Evolutionary conservation across 2,888 invertebrate species (phyloP).

Genomic region (Macroteleia sp.): DNA sequence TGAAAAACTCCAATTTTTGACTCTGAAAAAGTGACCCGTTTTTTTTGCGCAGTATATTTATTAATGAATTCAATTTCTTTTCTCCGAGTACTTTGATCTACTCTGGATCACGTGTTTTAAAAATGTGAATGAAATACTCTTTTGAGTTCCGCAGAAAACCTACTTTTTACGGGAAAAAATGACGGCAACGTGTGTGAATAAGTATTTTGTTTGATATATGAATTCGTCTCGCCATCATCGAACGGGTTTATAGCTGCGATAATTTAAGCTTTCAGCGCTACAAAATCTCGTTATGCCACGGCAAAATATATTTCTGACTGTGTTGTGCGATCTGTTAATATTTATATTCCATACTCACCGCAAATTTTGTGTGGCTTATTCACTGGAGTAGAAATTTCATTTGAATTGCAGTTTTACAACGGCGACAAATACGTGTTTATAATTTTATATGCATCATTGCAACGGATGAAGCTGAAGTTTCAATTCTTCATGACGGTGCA

Average conservation of each 20-base stretch:
- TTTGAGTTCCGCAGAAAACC: too few species aligned
- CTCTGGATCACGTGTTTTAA: too few species aligned
- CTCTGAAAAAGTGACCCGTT: too few species aligned
- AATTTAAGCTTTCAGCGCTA: slow-evolving; percentile 53
- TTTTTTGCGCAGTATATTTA: too few species aligned
- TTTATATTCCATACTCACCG: slow-evolving; percentile 55
- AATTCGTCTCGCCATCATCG: slow-evolving; percentile 40
- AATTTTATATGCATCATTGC: slow-evolving; percentile 29
- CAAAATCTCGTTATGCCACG: slow-evolving; percentile 51
- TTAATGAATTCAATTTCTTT: too few species aligned
- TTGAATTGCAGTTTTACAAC: slow-evolving; percentile 42
- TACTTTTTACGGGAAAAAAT: too few species aligned
- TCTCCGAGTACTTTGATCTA: too few species aligned
- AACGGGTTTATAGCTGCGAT: slow-evolving; percentile 42
- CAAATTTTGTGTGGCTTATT: slow-evolving; percentile 48
- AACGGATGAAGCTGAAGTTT: too few species aligned
- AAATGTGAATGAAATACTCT: too few species aligned
- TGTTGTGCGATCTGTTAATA: slow-evolving; percentile 48
- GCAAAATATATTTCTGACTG: slow-evolving; percentile 49
- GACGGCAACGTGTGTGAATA: too few species aligned
- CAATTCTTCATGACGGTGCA: too few species aligned
- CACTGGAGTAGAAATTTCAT: slow-evolving; percentile 32
- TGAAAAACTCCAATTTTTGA: too few species aligned
- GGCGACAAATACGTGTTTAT: slow-evolving; percentile 23
- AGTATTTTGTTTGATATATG: slow-evolving; percentile 48